These are phyloP conservation scores for Mactra quadrangularis DNA, from an alignment of 1,140 invertebrate genomes.

Conservation along the genomic window DNA sequence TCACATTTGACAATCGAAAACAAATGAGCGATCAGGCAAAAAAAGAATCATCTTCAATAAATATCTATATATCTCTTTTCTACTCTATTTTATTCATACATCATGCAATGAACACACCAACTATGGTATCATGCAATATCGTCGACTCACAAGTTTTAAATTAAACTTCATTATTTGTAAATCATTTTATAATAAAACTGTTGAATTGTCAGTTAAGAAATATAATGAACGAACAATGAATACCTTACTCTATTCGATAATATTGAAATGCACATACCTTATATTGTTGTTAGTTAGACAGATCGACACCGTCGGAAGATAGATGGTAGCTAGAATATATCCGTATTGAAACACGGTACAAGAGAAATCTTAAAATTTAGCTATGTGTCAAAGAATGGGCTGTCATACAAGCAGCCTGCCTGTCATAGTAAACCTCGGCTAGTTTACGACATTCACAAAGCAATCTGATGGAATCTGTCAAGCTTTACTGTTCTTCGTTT, in stretches of 20 bases:
- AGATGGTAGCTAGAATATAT: conserved; percentile 55
- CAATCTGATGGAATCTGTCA: conserved; percentile 64
- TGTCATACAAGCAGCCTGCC: conserved; percentile 48
- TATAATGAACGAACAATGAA: conserved; percentile 16
- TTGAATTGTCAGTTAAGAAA: conserved; percentile 6
- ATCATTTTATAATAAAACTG: conserved; percentile 32
- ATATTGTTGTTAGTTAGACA: conserved; percentile 41
- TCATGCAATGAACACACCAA: conserved; percentile 34
- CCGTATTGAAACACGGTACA: conserved; percentile 52
- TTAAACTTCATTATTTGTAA: conserved; percentile 48
- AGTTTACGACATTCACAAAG: conserved; percentile 59
- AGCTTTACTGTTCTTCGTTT: conserved; percentile 59
- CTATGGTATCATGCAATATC: not conserved
- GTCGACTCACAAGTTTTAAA: conserved; percentile 31
- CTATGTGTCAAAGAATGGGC: conserved; percentile 60
- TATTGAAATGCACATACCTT: conserved; percentile 64
- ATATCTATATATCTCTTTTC: conserved; percentile 31
- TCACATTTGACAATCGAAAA: conserved; percentile 61
- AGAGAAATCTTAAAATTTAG: conserved; percentile 62
- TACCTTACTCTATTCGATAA: conserved; percentile 42
- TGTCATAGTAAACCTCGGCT: conserved; percentile 63
- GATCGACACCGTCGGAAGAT: conserved; percentile 41
- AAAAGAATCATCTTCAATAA: conserved; percentile 50
- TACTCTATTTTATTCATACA: conserved; percentile 35
- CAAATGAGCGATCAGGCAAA: conserved; percentile 56